Evolutionary conservation across 2,113 vertebrate species (phyloP), one percentile per base, ranked within the genome.

Genomic region (Neolamprologus modestus): DNA sequence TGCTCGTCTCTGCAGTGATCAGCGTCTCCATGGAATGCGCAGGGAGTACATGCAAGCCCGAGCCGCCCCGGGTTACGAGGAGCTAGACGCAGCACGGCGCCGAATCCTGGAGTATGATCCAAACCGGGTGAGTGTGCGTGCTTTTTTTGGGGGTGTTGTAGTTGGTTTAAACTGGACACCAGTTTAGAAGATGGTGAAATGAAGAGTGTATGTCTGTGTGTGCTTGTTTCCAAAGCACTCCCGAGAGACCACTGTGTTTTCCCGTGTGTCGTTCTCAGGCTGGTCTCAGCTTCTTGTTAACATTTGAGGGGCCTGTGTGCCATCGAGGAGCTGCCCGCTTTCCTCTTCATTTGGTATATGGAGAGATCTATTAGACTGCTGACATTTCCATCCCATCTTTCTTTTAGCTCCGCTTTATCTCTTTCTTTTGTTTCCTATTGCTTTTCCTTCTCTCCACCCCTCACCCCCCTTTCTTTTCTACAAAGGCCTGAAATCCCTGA

Each of bases 81-180:
- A 96, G 24, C 91, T 96, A 1, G 96, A 95, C 3, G 24, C 86
- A 1, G 92, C 91, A 2, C 86, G 93, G 0, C 91, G 91, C 82
- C 5, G 95, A 40, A 81, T 84, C 40, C 94, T 93, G 81, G 96
- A 96, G 3, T 42, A 92, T 10, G 94, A 96, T 88, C 96, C 95
- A 0, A 28, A 94, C 14, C 85, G 96, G 91, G 96, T 96, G 79
- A 95, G 95, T 94, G 19, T 3, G 4, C 26, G 1, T 9, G 17
- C 10, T 8, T 13, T 66, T 9, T 33, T 3, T 1, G 5, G 31
- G 17, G 40, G 26, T 33, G 37, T 35, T 82, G 16, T 31, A 45
- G 53, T 37, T 8, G 26, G 26, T 50, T 66, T 66, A 37, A 66
- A 37, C 33, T 1, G 33, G 24, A 50, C 24, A 50, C 9, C 42